Evolutionary conservation across 1,140 invertebrate genomes (phyloP).

Genomic region (Caenorhabditis latens): DNA sequence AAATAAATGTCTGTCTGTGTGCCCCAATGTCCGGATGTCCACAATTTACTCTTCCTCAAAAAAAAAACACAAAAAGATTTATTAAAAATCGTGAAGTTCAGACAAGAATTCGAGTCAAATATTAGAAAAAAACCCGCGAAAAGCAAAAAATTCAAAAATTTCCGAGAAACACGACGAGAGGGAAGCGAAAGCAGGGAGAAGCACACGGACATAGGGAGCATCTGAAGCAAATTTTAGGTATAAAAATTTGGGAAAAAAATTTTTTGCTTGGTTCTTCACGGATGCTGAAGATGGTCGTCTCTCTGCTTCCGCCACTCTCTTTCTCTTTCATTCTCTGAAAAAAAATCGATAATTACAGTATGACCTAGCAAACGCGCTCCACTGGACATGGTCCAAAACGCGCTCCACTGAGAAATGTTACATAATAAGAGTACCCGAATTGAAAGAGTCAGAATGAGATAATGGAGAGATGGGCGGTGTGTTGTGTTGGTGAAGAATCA

Average conservation of each 20-base stretch:
- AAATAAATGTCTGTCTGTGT: too few species aligned
- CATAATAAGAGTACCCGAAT: constrained; percentile 54
- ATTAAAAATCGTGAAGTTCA: too few species aligned
- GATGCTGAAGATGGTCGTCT: neutral
- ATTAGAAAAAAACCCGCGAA: too few species aligned
- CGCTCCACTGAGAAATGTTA: neutral
- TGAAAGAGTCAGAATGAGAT: constrained; percentile 19
- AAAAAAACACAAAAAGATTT: too few species aligned
- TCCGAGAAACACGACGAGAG: neutral
- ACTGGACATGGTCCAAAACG: neutral
- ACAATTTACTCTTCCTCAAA: too few species aligned
- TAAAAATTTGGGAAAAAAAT: neutral
- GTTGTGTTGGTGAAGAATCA: neutral
- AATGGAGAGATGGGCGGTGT: constrained; percentile 27
- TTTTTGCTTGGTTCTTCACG: neutral
- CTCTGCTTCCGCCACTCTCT: neutral
- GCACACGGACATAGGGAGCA: neutral
- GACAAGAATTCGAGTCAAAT: too few species aligned
- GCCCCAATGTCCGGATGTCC: too few species aligned
- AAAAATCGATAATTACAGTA: neutral
- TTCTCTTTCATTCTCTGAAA: neutral
- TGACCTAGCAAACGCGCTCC: neutral
- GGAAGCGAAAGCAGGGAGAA: neutral
- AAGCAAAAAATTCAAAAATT: too few species aligned
- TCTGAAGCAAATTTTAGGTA: neutral